Conservation (phyloP, 2,797 vertebrate species). For the Rhyacichthys aspro region DNA sequence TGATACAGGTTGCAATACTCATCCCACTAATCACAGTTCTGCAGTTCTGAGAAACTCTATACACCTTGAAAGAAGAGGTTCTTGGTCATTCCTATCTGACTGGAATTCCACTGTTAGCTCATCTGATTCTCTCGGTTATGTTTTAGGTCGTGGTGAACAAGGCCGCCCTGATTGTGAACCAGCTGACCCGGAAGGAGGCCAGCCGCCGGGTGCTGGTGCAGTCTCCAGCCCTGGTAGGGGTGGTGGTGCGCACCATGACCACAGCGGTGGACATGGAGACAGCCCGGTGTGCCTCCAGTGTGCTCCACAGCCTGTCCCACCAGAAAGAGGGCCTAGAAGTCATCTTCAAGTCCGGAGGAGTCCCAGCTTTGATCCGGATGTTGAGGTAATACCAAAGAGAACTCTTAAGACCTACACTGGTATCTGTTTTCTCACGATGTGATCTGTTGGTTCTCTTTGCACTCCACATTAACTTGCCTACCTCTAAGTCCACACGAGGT, state of each 20-base stretch:
- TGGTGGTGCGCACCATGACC: slow-evolving; percentile 92
- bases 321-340: slow-evolving; percentile 90
- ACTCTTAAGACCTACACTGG: no score
- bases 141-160: slow-evolving; percentile 92
- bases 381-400: slow-evolving; percentile 84
- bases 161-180: slow-evolving; percentile 95
- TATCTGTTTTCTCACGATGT: no score
- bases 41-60: no score
- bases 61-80: no score
- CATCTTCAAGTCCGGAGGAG: slow-evolving; percentile 94
- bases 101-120: no score
- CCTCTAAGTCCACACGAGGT: no score
- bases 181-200: slow-evolving; percentile 93
- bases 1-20: no score
- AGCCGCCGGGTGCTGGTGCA: slow-evolving; percentile 91
- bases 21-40: no score
- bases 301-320: slow-evolving; percentile 94
- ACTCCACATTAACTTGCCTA: no score
- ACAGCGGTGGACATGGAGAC: slow-evolving; percentile 91
- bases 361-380: slow-evolving; percentile 93
- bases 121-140: no score
- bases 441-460: no score
- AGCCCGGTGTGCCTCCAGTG: slow-evolving; percentile 89
- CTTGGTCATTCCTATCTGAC: no score
- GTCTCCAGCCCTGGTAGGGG: slow-evolving; percentile 88